phyloP scores from a whole-genome alignment of 2,888 invertebrate species.

The Euphydryas editha region DNA sequence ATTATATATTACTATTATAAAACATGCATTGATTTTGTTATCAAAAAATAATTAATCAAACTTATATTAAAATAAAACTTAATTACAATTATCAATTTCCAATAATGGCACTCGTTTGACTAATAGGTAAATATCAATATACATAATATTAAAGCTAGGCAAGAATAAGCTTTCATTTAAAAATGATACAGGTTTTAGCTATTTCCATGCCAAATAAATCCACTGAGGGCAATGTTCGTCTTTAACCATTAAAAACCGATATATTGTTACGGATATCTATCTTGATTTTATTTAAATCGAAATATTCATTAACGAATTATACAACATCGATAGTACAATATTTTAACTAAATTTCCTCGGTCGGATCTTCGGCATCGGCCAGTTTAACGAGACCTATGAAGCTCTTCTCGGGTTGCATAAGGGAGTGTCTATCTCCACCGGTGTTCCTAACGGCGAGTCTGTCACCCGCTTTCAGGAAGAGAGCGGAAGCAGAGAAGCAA shows the following conservation, averaged over 20 bases:
- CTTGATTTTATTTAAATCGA: neutral
- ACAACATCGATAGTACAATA: slow-evolving; percentile 3
- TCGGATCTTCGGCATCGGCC: slow-evolving; percentile 81
- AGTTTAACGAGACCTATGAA: slow-evolving; percentile 92
- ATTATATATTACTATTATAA: neutral
- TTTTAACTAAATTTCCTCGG: slow-evolving; percentile 59
- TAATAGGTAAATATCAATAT: slow-evolving; percentile 37
- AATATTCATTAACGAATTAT: slow-evolving; percentile 14
- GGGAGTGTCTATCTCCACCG: slow-evolving; percentile 85
- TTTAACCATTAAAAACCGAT: slow-evolving; percentile 14
- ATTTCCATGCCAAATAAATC: slow-evolving; percentile 1
- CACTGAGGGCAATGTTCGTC: neutral
- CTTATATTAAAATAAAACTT: slow-evolving; percentile 9
- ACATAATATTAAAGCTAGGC: slow-evolving; percentile 34
- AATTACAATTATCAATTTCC: slow-evolving; percentile 20
- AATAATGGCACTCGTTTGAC: slow-evolving; percentile 41
- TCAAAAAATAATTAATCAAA: neutral
- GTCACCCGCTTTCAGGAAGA: slow-evolving; percentile 86
- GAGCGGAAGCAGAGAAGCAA: slow-evolving; percentile 88
- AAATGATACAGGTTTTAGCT: neutral
- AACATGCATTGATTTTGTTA: neutral
- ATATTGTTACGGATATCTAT: slow-evolving; percentile 10
- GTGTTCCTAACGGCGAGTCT: slow-evolving; percentile 88
- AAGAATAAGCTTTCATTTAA: slow-evolving; percentile 32
- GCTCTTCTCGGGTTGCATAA: slow-evolving; percentile 90